Percentiles rank a stretch among this genome's conserved stretches.
Evolutionary conservation across 1,140 invertebrate genomes (phyloP).

Genomic region (Neodiprion virginianus): DNA sequence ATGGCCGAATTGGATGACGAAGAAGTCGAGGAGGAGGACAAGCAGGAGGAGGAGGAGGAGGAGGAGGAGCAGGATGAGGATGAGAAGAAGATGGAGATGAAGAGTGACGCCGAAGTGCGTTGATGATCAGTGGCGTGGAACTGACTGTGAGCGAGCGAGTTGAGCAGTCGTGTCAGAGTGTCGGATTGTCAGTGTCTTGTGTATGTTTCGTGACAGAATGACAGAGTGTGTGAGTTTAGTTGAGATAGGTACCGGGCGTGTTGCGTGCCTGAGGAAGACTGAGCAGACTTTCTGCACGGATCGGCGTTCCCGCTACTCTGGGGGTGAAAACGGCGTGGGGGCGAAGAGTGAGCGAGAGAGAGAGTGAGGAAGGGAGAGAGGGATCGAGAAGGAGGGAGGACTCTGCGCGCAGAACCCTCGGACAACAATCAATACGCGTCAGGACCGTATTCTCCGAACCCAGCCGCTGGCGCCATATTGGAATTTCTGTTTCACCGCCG

Average conservation of each 20-base stretch:
- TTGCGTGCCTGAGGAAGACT: slow-evolving; percentile 6
- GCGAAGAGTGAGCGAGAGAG: slow-evolving; percentile 15
- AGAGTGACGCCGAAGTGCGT: not conserved
- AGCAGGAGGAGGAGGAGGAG: no score
- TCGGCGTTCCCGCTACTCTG: slow-evolving; percentile 25
- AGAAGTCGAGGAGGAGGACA: no score
- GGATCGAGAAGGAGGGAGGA: not conserved
- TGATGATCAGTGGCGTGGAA: not conserved
- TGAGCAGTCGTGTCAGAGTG: not conserved
- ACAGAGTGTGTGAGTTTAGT: slow-evolving; percentile 7
- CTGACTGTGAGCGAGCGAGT: not conserved
- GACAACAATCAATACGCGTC: no score
- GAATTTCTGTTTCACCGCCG: no score
- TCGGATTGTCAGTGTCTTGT: not conserved
- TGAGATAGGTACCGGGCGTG: not conserved
- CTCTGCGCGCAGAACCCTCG: no score
- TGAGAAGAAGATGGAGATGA: no score
- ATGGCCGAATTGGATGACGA: no score
- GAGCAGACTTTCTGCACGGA: not conserved
- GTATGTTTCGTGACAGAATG: not conserved
- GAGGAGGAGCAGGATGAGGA: no score
- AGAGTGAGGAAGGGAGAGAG: not conserved
- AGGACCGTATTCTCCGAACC: no score
- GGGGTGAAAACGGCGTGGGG: slow-evolving; percentile 22
- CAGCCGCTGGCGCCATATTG: no score